Evolutionary conservation across 2,888 invertebrate genomes (phyloP), one percentile per base, ranked within the genome.

Genomic region (Tachina fera): DNA sequence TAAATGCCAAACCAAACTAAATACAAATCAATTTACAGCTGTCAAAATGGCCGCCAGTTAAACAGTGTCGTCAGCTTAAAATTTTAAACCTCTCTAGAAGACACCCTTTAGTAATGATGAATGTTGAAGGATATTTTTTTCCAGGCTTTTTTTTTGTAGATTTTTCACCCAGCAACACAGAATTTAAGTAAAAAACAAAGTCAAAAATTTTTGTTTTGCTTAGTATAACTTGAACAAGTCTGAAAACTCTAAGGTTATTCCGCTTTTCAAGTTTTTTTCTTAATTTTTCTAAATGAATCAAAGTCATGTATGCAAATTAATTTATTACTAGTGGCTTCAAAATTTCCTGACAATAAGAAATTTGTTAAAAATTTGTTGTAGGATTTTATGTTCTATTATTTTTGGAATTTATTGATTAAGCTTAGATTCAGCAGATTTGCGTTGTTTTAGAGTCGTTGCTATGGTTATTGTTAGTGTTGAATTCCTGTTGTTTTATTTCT

Each of bases 401-500:
- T n/a, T 58, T 39, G 11, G 10, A 56, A 45, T 67, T 56, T 39
- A 68, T 60, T 60, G 22, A 72, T 71, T 61, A 45, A 39, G 47
- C 13, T 58, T n/a, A 56, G 58, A 60, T 67, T 74, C 39, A 61
- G 74, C 67, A 60, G 67, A 74, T 80, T 80, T 80, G 13, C 45
- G 11, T 61, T 41, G 19, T 43, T 67, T 58, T 22, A 58, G 43
- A 22, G 49, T 60, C 45, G 60, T 70, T 76, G 53, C 67, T 19
- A 63, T 61, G 53, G 51, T 72, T 65, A 58, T 51, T 60, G 65
- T 58, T 60, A 9, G 43, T 67, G 11, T 45, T 72, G n/a, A n/a
- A 45, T 83, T 16, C 19, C 41, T 72, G 43, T 45, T 67, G 63
- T 77, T 53, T 51, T 67, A 71, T 67, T 72, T 83, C 67, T 72